phyloP scores from a whole-genome alignment of 2,113 vertebrate genomes.

The Sprattus sprattus region DNA sequence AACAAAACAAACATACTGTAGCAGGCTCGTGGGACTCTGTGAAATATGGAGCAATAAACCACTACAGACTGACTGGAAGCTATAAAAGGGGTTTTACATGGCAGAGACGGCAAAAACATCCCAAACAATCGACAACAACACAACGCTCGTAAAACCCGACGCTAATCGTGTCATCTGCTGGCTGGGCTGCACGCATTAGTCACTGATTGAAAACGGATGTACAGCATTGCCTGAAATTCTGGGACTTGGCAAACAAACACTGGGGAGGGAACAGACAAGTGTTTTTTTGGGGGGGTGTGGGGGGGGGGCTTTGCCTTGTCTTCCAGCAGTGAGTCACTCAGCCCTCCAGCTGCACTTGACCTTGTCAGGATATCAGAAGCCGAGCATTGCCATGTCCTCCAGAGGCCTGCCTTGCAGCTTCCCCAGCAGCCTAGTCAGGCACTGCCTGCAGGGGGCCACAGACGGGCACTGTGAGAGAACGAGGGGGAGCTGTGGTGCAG shows the following conservation, averaged over 20 bases:
- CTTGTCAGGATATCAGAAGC: slow-evolving; percentile 24
- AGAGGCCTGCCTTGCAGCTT: slow-evolving; percentile 28
- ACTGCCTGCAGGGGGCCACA: neutral
- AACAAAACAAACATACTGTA: slow-evolving; percentile 24
- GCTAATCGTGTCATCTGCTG: slow-evolving; percentile 26
- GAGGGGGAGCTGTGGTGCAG: slow-evolving; percentile 12
- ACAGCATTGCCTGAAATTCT: neutral
- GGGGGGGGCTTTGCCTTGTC: neutral
- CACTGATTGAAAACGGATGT: slow-evolving; percentile 18
- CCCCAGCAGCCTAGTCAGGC: neutral
- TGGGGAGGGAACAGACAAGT: neutral
- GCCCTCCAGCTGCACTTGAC: slow-evolving; percentile 39
- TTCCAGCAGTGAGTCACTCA: slow-evolving; percentile 29
- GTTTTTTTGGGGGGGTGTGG: neutral
- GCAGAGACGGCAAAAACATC: slow-evolving; percentile 13
- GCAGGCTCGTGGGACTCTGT: slow-evolving; percentile 22
- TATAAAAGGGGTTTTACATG: slow-evolving; percentile 28
- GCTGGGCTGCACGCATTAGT: neutral
- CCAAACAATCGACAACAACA: slow-evolving; percentile 23
- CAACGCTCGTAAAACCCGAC: neutral
- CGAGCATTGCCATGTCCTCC: slow-evolving; percentile 23
- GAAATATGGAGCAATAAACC: slow-evolving; percentile 29
- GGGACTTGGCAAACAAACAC: neutral
- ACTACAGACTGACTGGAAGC: slow-evolving; percentile 7
- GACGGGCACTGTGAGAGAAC: neutral